These are phyloP conservation scores for Formicarius rufipectus DNA, from an alignment of 2,113 vertebrate species.

Conservation along the genomic window DNA sequence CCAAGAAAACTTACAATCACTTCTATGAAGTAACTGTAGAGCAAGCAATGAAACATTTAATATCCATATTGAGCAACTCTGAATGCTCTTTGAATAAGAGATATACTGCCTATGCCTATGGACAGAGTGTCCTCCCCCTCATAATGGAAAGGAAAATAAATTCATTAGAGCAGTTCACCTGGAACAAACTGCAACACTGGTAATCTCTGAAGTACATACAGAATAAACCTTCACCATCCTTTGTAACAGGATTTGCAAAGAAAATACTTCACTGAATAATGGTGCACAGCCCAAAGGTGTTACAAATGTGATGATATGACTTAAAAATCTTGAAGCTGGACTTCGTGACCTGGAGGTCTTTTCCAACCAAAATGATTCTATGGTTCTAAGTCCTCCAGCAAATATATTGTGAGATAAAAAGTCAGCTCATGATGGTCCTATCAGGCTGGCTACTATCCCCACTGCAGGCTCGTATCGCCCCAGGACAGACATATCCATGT, in stretches of 20 bases:
- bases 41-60: neutral
- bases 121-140: neutral
- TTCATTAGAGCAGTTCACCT: neutral
- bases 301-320: neutral
- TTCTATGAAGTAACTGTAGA: neutral
- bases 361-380: neutral
- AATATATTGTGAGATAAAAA: neutral
- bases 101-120: neutral
- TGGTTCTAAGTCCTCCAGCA: neutral
- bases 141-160: neutral
- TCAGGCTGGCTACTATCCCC: neutral
- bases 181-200: neutral
- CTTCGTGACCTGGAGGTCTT: neutral
- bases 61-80: neutral
- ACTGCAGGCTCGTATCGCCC: neutral
- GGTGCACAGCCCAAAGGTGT: neutral
- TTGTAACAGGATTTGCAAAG: neutral
- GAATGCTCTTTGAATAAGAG: neutral
- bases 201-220: neutral
- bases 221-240: neutral
- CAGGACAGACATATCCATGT: neutral
- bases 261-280: neutral
- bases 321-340: neutral
- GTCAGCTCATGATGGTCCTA: neutral
- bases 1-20: neutral